Base-by-base conservation (phyloP, 2,797 vertebrate species). In the Ciconia nigra region DNA sequence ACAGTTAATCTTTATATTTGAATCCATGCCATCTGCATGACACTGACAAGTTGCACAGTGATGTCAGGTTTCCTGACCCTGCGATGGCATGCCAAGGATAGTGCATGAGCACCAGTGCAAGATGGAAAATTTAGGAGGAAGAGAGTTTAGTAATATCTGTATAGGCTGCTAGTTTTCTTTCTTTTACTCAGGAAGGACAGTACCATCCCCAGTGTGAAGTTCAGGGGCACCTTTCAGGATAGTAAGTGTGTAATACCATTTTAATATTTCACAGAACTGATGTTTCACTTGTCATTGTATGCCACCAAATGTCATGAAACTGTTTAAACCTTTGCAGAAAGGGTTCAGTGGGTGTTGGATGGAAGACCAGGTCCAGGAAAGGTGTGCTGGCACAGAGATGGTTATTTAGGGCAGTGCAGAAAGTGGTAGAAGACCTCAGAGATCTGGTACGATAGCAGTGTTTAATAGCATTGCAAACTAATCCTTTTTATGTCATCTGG, bases 201-300 rank as follows among this genome's bases (percentile, higher is more conserved):
- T 18, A 31, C 21, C 31, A 47, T 22, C 47, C 63, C 2, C 58
- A 26, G 55, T 5, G 5, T 26, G 29, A 57, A 31, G 51, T 54
- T 72, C 29, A 70, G 15, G 22, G 37, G 11, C 17, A 35, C 17
- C 3, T 71, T 42, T 81, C 49, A 49, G 49, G 8, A 22, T 8
- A 58, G 5, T 33, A 67, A 29, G 24, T 39, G 29, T 0, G 0
- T 28, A 80, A n/a, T 0, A 52, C 15, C 35, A 42, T 24, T n/a
- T 54, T 61, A 47, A n/a, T n/a, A 3, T 57, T 81, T 67, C 20
- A 37, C 13, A 81, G 57, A 90, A 81, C 24, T 29, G 16, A 42
- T 17, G 15, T 28, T 66, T 66, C 11, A 3, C 49, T 70, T 37
- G 12, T 44, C 22, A 13, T 47, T 3, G 0, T 47, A 31, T 11